Evolutionary conservation across 2,113 vertebrate species (phyloP).

Genomic region (Maccullochella peelii): DNA sequence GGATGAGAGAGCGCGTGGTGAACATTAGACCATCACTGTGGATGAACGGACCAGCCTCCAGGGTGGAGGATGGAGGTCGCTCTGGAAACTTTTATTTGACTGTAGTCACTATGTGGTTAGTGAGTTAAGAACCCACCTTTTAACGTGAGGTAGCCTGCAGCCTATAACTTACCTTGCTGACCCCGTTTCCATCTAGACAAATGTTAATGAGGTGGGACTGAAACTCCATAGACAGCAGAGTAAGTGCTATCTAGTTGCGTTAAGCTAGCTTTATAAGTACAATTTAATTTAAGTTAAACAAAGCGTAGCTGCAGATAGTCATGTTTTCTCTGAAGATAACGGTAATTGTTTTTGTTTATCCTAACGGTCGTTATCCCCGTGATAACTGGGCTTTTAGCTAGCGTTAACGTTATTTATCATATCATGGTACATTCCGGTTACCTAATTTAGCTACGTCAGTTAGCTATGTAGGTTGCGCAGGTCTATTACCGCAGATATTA

Average conservation of each 20-base stretch:
- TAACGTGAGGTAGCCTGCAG: no score
- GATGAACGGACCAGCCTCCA: neutral
- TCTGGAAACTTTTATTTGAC: constrained; percentile 43
- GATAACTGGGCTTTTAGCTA: neutral
- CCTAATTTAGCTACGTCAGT: neutral
- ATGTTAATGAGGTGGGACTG: neutral
- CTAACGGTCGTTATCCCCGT: neutral
- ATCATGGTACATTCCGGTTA: neutral
- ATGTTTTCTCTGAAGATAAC: no score
- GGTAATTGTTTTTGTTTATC: neutral
- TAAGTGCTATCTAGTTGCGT: neutral
- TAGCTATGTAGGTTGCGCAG: constrained; percentile 8
- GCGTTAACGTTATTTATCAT: neutral
- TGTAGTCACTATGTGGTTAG: neutral
- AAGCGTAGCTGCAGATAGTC: neutral
- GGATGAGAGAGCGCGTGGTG: neutral
- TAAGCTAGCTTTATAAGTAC: neutral
- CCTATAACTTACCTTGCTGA: no score
- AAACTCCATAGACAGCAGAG: neutral
- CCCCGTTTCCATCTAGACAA: no score
- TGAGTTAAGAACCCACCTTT: neutral
- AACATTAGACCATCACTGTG: neutral
- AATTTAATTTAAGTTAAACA: neutral
- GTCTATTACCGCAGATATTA: constrained; percentile 17
- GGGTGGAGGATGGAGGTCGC: constrained; percentile 30